Base-by-base conservation (phyloP, 1,140 invertebrate species). In the Meloidogyne floridensis region DNA sequence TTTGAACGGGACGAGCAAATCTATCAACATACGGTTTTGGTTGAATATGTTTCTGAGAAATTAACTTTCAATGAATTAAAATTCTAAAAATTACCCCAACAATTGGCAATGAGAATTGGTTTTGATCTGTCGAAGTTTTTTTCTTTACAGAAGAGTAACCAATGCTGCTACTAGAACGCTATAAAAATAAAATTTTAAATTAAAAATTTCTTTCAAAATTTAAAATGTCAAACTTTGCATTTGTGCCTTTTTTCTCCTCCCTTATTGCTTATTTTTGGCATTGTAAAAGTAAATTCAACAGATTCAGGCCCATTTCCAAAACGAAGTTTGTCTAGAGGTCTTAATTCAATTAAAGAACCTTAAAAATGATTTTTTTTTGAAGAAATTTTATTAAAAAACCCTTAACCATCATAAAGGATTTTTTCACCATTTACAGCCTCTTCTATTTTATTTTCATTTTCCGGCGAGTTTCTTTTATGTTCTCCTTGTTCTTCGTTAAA, bases 201-300 rank as follows among this genome's bases (percentile, higher is more conserved):
- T 32, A 32, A 32, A 32, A 32, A 32, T 32, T 32, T 32, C 32
- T 32, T 32, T 2, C 32, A 32, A 32, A 32, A 32, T 32, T 47
- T 7, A 73, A 18, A 42, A 72, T 77, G 3, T n/a, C 74, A 75
- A 51, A 51, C 20, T 6, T 80, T 20, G 15, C 83, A 43, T 82
- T 54, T 81, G 10, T 13, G 15, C 54, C 9, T 32, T n/a, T 81
- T 80, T n/a, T 51, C 42, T 10, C 11, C 42, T 80, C 18, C 53
- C 7, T 59, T 9, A 20, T 47, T 43, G 18, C 77, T 73, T 71
- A 83, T 51, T 9, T 77, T 47, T 15, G 82, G 84, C 51, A 85
- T 83, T 32, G 15, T 53, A 72, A 83, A 83, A 11, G 42, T 18
- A 47, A 81, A 85, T 75, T 84, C 82, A 47, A 70, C 65, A 51